These are phyloP conservation scores for Octodon degus DNA, from an alignment of 2,113 vertebrate species.

Conservation along the genomic window DNA sequence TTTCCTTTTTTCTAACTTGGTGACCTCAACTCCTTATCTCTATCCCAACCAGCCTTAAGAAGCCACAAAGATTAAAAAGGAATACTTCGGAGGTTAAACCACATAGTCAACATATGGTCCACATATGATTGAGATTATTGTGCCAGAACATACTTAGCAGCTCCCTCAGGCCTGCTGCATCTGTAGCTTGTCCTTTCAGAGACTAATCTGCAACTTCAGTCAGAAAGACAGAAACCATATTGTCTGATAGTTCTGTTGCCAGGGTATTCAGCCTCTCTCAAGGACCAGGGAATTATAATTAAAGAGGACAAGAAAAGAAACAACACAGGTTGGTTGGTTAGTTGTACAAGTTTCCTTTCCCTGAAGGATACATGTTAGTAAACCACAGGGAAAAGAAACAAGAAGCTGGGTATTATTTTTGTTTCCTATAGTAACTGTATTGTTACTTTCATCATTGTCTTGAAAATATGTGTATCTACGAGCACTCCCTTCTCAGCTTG, in stretches of 20 bases:
- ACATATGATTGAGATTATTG: background rate
- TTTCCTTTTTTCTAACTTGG: background rate
- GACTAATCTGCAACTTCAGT: slow-evolving; percentile 37
- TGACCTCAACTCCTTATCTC: background rate
- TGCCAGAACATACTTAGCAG: background rate
- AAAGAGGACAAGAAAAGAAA: background rate
- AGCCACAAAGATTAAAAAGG: background rate
- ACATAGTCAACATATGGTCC: slow-evolving; percentile 32
- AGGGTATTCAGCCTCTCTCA: background rate
- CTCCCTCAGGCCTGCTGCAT: background rate
- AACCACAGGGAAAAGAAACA: background rate
- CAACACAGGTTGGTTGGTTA: accelerated
- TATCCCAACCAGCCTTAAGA: background rate
- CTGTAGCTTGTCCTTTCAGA: slow-evolving; percentile 39
- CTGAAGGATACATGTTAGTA: background rate
- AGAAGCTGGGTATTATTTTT: background rate
- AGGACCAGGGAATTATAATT: background rate
- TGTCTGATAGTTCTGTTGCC: slow-evolving; percentile 27
- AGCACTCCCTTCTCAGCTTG: background rate
- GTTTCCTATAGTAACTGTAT: slow-evolving; percentile 6
- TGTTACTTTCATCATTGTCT: slow-evolving; percentile 4
- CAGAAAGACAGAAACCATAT: background rate
- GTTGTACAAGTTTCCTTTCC: background rate
- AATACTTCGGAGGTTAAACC: slow-evolving; percentile 31
- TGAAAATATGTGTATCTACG: background rate